Percentiles rank a stretch among this genome's conserved stretches.
phyloP scores from a whole-genome alignment of 2,113 vertebrate species.

The Otolemur garnettii region DNA sequence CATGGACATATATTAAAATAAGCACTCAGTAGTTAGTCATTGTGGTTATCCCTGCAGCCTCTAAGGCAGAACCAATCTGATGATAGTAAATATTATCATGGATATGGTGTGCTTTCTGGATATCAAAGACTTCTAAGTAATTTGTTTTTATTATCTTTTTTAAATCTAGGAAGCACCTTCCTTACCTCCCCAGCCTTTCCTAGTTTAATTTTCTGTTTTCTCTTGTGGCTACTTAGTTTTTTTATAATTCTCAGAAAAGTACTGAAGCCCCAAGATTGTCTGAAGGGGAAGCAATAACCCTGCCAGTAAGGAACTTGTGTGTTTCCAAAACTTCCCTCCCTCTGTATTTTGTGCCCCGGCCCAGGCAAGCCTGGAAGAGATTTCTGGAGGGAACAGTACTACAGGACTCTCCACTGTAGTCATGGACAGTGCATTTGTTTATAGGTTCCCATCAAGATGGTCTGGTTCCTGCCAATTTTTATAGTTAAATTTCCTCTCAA shows the following conservation, averaged over 20 bases:
- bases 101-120: not conserved
- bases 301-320: not conserved
- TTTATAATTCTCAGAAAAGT: constrained; percentile 51
- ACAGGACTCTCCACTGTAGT: not conserved
- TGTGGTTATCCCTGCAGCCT: not conserved
- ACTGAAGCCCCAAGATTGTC: constrained; percentile 23
- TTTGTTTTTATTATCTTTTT: constrained; percentile 22
- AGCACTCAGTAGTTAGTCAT: not conserved
- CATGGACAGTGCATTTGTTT: not conserved
- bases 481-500: constrained; percentile 28
- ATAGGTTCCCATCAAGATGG: not conserved
- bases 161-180: not conserved
- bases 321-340: not conserved
- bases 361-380: not conserved
- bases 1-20: not conserved
- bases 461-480: not conserved
- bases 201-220: constrained; percentile 30
- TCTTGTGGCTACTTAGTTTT: constrained; percentile 37
- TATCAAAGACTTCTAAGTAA: not conserved
- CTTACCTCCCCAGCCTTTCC: not conserved
- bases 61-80: not conserved
- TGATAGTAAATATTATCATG: constrained; percentile 24
- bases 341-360: not conserved
- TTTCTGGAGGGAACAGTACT: not conserved
- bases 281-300: not conserved